A percentile compares a stretch with the other conserved stretches of the same genome.
Evolutionary conservation across 2,888 invertebrate genomes (phyloP).

Genomic region (Macaria notata): DNA sequence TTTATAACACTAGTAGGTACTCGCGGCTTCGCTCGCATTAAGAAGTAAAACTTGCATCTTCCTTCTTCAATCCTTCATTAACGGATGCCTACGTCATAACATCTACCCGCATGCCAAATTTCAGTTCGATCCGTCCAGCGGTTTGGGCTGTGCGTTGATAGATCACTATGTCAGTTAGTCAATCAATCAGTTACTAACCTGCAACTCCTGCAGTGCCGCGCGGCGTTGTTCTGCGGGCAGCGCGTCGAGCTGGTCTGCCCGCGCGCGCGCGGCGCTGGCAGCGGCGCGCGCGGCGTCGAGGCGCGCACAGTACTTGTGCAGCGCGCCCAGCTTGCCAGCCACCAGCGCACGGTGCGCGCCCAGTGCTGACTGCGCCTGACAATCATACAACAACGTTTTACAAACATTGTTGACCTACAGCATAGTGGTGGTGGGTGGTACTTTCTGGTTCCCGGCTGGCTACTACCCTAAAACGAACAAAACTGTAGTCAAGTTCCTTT

Average conservation of each 20-base stretch:
- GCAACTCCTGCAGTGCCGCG: not conserved
- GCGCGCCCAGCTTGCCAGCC: constrained; percentile 79
- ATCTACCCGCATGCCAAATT: too few relatives aligned
- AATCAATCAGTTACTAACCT: not conserved
- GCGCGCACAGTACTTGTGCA: constrained; percentile 79
- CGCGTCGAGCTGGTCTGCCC: constrained; percentile 9
- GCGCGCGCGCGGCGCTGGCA: constrained; percentile 24
- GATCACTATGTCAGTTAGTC: too few relatives aligned
- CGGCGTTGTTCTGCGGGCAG: constrained; percentile 15
- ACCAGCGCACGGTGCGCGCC: constrained; percentile 80
- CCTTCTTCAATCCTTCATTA: too few relatives aligned
- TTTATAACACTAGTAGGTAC: too few relatives aligned
- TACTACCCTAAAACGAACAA: too few relatives aligned
- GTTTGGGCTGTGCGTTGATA: too few relatives aligned
- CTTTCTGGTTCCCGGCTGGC: not conserved
- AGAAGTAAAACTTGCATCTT: too few relatives aligned
- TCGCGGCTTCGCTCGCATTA: too few relatives aligned
- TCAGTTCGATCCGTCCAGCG: too few relatives aligned
- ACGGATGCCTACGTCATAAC: too few relatives aligned
- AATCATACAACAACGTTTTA: not conserved
- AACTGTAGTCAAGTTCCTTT: too few relatives aligned
- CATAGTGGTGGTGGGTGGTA: not conserved
- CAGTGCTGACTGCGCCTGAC: constrained; percentile 69
- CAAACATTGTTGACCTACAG: not conserved
- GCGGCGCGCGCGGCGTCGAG: constrained; percentile 71